A percentile compares a stretch with the other conserved stretches of the same genome.
These are phyloP conservation scores for Pitangus sulphuratus DNA, from an alignment of 2,797 vertebrate genomes.

Conservation along the genomic window DNA sequence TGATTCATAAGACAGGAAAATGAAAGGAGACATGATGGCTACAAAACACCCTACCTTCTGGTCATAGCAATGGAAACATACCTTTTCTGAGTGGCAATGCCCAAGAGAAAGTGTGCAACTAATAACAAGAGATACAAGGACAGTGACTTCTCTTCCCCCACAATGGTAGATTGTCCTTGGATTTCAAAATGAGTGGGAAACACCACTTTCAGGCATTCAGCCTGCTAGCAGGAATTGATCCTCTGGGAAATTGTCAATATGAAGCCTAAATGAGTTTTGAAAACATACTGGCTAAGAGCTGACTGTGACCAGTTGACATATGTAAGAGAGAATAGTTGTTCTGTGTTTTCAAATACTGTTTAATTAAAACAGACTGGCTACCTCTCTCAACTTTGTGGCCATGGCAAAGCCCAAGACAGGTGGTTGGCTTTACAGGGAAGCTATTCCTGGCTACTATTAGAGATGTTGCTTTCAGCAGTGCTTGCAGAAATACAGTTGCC, in stretches of 20 bases:
- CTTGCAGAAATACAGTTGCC: fast-evolving
- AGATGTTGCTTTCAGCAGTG: background rate
- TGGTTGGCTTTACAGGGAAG: background rate
- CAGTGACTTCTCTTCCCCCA: background rate
- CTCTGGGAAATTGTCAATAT: background rate
- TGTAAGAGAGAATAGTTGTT: fast-evolving
- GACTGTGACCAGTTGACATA: background rate
- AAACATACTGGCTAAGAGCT: background rate
- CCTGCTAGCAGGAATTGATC: background rate
- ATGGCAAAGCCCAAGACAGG: background rate
- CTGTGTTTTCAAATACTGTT: background rate
- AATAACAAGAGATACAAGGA: background rate
- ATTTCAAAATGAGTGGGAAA: background rate
- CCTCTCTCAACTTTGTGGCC: background rate
- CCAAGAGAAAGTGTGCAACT: background rate
- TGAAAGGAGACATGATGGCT: background rate
- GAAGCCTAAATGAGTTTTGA: background rate
- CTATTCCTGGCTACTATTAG: background rate
- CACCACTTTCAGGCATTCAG: background rate
- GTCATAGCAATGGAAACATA: background rate
- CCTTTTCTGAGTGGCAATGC: background rate
- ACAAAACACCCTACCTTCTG: background rate
- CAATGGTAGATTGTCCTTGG: background rate
- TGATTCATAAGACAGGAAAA: background rate
- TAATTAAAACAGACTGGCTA: background rate